Conservation (phyloP, 2,113 vertebrate species). For the Thunnus thynnus region DNA sequence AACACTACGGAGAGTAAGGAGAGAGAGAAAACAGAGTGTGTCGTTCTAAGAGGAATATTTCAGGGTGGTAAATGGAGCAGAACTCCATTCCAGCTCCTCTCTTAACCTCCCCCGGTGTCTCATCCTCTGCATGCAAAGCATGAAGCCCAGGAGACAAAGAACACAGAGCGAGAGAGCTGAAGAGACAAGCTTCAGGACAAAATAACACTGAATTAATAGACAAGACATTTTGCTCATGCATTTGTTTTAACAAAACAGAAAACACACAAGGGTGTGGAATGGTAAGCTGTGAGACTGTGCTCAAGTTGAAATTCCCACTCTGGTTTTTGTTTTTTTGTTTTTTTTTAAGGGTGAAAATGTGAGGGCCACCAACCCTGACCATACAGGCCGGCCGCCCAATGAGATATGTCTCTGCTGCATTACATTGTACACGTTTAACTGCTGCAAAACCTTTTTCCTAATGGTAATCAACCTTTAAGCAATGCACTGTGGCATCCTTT, state of each 20-base stretch:
- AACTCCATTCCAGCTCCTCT: constrained; percentile 83
- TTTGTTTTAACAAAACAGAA: constrained; percentile 51
- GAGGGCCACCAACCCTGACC: constrained; percentile 20
- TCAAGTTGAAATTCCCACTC: neutral
- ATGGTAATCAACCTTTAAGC: neutral
- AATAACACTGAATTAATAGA: constrained; percentile 53
- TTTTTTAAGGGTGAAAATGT: constrained; percentile 17
- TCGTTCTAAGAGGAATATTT: constrained; percentile 82
- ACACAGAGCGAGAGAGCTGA: constrained; percentile 49
- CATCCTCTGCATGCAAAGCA: constrained; percentile 81
- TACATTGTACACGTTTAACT: neutral
- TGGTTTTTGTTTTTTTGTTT: neutral
- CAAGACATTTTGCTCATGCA: constrained; percentile 39
- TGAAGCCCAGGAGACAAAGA: constrained; percentile 76
- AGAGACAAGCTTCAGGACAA: constrained; percentile 60
- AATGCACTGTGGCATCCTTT: neutral
- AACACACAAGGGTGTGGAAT: constrained; percentile 15
- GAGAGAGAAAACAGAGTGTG: constrained; percentile 73
- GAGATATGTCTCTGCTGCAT: neutral
- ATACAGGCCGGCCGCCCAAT: neutral
- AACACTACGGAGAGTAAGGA: constrained; percentile 59
- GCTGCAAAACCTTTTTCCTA: neutral
- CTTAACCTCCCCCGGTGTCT: constrained; percentile 79
- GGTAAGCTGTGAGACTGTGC: neutral
- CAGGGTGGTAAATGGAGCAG: constrained; percentile 84